A percentile compares a stretch with the other conserved stretches of the same genome.
Conservation (phyloP, 2,113 vertebrate species). For the Mobula hypostoma region DNA sequence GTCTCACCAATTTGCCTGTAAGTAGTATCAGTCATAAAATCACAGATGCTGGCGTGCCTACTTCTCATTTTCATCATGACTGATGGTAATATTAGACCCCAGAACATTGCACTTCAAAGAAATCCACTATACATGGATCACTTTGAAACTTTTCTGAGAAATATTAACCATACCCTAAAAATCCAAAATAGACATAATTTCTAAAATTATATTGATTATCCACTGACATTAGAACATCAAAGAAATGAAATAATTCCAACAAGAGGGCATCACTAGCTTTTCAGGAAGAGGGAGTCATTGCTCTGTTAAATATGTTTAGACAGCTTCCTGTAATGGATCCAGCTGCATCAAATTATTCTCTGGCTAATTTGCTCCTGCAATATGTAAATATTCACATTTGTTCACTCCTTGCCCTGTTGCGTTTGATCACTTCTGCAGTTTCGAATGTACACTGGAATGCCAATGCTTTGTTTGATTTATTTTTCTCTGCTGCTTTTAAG, state of each 20-base stretch:
- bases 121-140: not conserved
- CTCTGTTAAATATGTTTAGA: constrained; percentile 10
- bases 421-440: not conserved
- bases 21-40: not conserved
- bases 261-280: not conserved
- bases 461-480: not conserved
- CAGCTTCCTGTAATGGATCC: not conserved
- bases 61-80: not conserved
- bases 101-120: not conserved
- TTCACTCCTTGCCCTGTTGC: not conserved
- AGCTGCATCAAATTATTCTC: constrained; percentile 9
- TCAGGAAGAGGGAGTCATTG: not conserved
- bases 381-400: not conserved
- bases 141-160: not conserved
- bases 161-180: not conserved
- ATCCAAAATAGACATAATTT: not conserved
- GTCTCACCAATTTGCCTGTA: not conserved
- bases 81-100: not conserved
- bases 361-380: not conserved
- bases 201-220: not conserved
- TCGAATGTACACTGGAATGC: not conserved
- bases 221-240: not conserved
- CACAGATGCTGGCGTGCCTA: not conserved
- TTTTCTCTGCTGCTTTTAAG: not conserved
- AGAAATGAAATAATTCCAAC: constrained; percentile 14